Evolutionary conservation across 1,140 invertebrate genomes (phyloP), one percentile per base, ranked within the genome.

Genomic region (Antheraea mylitta): DNA sequence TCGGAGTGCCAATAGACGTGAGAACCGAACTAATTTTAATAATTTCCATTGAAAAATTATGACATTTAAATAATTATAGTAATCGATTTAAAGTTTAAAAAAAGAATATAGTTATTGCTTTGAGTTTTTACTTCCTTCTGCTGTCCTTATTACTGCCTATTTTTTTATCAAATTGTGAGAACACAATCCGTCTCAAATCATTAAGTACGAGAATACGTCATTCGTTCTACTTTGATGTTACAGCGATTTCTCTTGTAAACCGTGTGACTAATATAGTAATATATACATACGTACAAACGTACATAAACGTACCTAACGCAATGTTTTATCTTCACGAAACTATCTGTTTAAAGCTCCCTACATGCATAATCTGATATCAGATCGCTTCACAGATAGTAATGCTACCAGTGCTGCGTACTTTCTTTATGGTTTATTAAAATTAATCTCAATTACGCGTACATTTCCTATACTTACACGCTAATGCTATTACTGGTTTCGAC

Each of bases 241-340:
- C 45, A 53, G 45, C 45, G 45, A 53, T 53, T 53, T 53, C 45
- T 16, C 45, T 53, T 53, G 7, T 2, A 53, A 37, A 60, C 19
- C 16, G 61, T 45, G 69, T 84, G 80, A 84, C 79, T 78, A 83
- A 81, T 77, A 71, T 38, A 74, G 71, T 68, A 30, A 61, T 22
- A 61, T n/a, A 13, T 53, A 53, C 22, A 65, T 53, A 42, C 53
- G 42, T 42, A 42, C 37, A 45, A n/a, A 65, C 11, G 13, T 37
- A 30, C 22, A 30, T 65, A n/a, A 19, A 18, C 18, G 64, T 30
- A 30, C 64, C 62, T 65, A 65, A 18, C 13, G 64, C 64, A 42
- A 18, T 36, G n/a, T n/a, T 45, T 65, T 65, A 65, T 65, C 64
- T 19, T n/a, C n/a, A 11, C 74, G 45, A n/a, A 75, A 62, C 71